Base-by-base conservation (phyloP, 2,113 vertebrate species). In the Suricata suricatta region DNA sequence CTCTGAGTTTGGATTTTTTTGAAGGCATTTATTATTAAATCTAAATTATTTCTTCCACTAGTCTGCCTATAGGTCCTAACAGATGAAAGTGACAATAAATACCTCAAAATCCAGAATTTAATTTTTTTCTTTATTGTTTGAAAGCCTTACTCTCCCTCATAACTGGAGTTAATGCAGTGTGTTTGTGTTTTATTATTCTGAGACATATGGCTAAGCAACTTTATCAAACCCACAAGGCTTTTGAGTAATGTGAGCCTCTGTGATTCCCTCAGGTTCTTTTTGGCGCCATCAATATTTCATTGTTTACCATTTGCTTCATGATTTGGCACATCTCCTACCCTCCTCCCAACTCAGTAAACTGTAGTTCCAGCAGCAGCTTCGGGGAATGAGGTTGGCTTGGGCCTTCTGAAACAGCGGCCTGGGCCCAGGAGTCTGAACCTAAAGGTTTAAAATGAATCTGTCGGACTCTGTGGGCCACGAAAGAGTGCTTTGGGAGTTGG, bases 111-210 rank as follows among this genome's bases (percentile, higher is more conserved):
- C 5, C 6, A 23, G 23, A 38, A 80, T 79, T 93, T 82, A 71
- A 38, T 72, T 35, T 88, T 82, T 82, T 88, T 81, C 66, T 74
- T 71, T 81, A 72, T 93, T 71, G 16, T 93, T 88, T 15, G 38
- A 76, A 91, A 96, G 82, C 50, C 50, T 83, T n/a, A 33, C 11
- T 68, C 14, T 93, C 23, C 23, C 66, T 84, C 57, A 23, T 71
- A 50, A 54, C 21, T 60, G 87, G 33, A 88, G 14, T 54, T 74
- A 66, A 10, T 50, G 50, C 47, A 13, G 13, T 44, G 54, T 72
- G 21, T 74, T 94, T 97, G 35, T 60, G n/a, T 76, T 81, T 95
- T 91, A n/a, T 86, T 96, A 50, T n/a, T 5, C 35, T 93, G 76
- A 54, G 35, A 92, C 35, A 16, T 29, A 41, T 21, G 60, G 83